A percentile compares a stretch with the other conserved stretches of the same genome.
Conservation (phyloP, 2,888 invertebrate species). For the Bibio marci region DNA sequence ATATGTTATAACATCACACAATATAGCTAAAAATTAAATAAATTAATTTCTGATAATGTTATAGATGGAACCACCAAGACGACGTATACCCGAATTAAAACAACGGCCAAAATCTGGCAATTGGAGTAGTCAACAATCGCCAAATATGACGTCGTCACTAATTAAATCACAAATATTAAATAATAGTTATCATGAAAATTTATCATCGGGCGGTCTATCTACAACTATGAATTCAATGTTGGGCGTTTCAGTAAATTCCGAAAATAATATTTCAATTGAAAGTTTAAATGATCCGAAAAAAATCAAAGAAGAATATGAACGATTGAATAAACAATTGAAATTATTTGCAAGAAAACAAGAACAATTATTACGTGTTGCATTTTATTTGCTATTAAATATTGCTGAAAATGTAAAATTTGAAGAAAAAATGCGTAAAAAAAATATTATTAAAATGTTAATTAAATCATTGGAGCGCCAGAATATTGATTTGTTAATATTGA, state of each 20-base stretch:
- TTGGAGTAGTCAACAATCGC: slow-evolving; percentile 31
- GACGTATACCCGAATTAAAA: slow-evolving; percentile 55
- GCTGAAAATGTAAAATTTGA: slow-evolving; percentile 91
- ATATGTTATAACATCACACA: too few relatives aligned
- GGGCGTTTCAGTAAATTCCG: slow-evolving; percentile 4
- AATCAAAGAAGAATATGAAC: slow-evolving; percentile 58
- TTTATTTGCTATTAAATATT: slow-evolving; percentile 85
- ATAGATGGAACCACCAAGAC: slow-evolving; percentile 43
- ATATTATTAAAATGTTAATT: slow-evolving; percentile 71
- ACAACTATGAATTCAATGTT: slow-evolving; percentile 1
- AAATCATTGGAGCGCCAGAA: slow-evolving; percentile 82
- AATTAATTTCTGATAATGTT: background rate
- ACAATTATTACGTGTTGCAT: slow-evolving; percentile 75
- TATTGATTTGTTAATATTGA: slow-evolving; percentile 73
- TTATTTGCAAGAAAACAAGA: slow-evolving; percentile 84
- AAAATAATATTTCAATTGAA: slow-evolving; percentile 6
- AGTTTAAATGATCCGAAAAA: slow-evolving; percentile 24
- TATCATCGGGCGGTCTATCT: slow-evolving; percentile 28
- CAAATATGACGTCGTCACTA: slow-evolving; percentile 33
- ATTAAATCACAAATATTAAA: slow-evolving; percentile 43
- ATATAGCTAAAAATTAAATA: background rate
- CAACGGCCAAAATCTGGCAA: slow-evolving; percentile 61
- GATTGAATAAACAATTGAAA: slow-evolving; percentile 56
- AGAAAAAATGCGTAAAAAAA: slow-evolving; percentile 92
- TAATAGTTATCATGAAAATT: slow-evolving; percentile 51